These are phyloP conservation scores for Hydroisotoma schaefferi DNA, from an alignment of 2,888 invertebrate species.

Conservation along the genomic window DNA sequence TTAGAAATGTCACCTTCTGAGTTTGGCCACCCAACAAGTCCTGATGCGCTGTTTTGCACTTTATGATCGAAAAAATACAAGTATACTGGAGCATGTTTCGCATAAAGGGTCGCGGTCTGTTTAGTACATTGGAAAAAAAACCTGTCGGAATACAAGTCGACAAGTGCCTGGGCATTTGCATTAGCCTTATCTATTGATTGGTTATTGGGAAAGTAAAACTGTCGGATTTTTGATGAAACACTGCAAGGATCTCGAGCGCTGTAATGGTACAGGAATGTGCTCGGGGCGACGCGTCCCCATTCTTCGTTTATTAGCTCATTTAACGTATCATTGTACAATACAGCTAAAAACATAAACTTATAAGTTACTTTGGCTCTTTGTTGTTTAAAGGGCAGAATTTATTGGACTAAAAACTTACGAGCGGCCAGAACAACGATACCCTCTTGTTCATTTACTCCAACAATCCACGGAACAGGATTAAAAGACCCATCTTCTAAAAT, in stretches of 20 bases:
- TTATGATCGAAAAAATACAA: conserved; percentile 50
- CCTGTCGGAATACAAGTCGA: conserved; percentile 55
- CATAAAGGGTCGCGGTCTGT: conserved; percentile 51
- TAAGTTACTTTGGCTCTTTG: background rate
- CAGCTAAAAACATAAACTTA: conserved; percentile 18
- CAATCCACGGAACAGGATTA: conserved; percentile 56
- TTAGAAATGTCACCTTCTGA: background rate
- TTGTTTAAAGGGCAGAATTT: background rate
- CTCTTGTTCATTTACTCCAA: conserved; percentile 56
- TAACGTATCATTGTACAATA: conserved; percentile 30
- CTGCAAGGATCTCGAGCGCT: conserved; percentile 10
- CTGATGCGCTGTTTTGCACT: conserved; percentile 6
- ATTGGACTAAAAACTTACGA: conserved; percentile 47
- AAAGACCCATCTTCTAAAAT: conserved; percentile 53
- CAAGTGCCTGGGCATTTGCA: conserved; percentile 23
- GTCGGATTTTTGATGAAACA: conserved; percentile 31
- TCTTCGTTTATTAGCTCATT: conserved; percentile 40
- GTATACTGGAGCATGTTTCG: conserved; percentile 52
- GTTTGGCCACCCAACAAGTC: conserved; percentile 13
- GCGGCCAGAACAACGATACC: conserved; percentile 55
- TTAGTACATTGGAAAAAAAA: conserved; percentile 56
- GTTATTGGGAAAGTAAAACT: conserved; percentile 36
- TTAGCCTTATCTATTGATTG: conserved; percentile 13
- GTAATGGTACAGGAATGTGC: conserved; percentile 36
- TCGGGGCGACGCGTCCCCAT: conserved; percentile 43